Percentiles rank a stretch among this genome's conserved stretches.
Conservation (phyloP, 2,113 vertebrate species). For the Oreochromis tanganicae region DNA sequence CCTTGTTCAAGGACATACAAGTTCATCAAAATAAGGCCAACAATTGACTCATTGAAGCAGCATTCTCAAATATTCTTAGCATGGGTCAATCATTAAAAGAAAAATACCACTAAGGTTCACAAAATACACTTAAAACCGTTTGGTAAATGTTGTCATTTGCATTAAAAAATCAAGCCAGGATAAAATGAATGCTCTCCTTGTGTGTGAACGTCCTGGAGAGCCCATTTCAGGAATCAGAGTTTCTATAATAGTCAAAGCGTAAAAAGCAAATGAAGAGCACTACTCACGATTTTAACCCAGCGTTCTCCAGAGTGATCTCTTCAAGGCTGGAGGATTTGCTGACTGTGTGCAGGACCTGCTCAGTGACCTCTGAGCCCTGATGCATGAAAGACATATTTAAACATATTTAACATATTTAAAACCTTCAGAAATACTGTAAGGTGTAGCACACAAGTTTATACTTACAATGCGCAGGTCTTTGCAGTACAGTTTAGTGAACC, state of each 20-base stretch:
- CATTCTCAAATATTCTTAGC: background rate
- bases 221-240: background rate
- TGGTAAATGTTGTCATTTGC: background rate
- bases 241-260: background rate
- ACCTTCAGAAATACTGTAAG: background rate
- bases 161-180: background rate
- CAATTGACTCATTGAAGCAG: background rate
- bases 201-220: background rate
- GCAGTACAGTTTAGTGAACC: conserved; percentile 84
- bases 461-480: conserved; percentile 80
- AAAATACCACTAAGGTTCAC: background rate
- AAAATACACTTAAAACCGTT: background rate
- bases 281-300: conserved; percentile 80
- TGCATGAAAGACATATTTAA: background rate
- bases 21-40: background rate
- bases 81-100: background rate
- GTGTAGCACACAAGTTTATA: background rate
- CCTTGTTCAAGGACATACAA: background rate
- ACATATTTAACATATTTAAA: no score
- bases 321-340: conserved; percentile 84
- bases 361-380: conserved; percentile 83
- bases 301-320: conserved; percentile 85
- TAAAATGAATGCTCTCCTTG: background rate
- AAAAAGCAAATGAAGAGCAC: background rate
- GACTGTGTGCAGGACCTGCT: conserved; percentile 83